These are phyloP conservation scores for Polypedilum pembai DNA, from an alignment of 1,140 invertebrate genomes.

Conservation along the genomic window DNA sequence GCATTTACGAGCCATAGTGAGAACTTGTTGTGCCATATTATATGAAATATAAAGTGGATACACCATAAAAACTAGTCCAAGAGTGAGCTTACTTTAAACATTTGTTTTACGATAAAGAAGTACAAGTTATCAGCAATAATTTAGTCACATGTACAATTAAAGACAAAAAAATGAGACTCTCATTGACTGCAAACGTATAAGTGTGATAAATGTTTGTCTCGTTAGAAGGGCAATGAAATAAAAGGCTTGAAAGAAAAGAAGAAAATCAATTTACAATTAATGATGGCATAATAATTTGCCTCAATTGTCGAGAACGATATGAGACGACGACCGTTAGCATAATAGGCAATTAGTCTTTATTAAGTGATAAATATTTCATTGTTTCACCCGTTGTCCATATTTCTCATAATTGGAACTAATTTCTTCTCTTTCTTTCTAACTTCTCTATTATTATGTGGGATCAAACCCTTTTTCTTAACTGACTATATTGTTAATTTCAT, in stretches of 20 bases:
- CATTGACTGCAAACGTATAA: not conserved
- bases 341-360: slow-evolving; percentile 27
- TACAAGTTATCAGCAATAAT: too few relatives aligned
- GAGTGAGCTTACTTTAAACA: too few relatives aligned
- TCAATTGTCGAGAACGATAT: not conserved
- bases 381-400: not conserved
- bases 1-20: not conserved
- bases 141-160: not conserved
- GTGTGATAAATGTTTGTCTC: not conserved
- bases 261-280: slow-evolving; percentile 9
- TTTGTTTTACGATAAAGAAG: too few relatives aligned
- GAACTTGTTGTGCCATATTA: not conserved
- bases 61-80: not conserved
- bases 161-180: not conserved
- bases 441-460: not conserved
- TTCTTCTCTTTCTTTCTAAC: too few relatives aligned
- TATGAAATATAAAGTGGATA: not conserved
- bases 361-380: slow-evolving; percentile 27
- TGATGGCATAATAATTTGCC: not conserved
- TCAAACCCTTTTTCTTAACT: not conserved
- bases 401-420: not conserved
- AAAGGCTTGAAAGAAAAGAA: not conserved
- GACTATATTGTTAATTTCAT: too few relatives aligned
- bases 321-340: slow-evolving; percentile 1
- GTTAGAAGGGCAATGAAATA: not conserved